Base-by-base conservation (phyloP, 30 jellyfish, hydroid and myxozoan species). In the Turritopsis rubra region DNA sequence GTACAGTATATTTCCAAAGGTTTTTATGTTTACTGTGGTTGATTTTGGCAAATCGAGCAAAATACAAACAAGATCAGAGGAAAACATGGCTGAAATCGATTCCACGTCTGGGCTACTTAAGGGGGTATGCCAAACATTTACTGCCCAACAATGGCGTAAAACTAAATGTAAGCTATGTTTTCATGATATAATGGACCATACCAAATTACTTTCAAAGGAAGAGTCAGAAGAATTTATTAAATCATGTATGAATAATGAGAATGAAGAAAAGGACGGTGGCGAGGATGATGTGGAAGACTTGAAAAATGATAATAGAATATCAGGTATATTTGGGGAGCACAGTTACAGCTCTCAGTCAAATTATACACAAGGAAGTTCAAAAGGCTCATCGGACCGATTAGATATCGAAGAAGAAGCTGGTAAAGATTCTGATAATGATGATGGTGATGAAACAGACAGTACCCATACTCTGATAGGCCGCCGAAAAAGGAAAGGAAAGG, bases 121-220 rank as follows among this genome's bases (percentile, higher is more conserved):
- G 17, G 85, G 81, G 81, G 73, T 82, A 1, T 92, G 98, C 73
- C 79, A 79, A 17, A 60, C 54, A 24, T 92, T 92, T 71, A 88
- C 83, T 79, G 95, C 98, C 1, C 98, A 92, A 79, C 84, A 85
- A 65, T 92, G 98, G 98, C 96, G 98, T 22, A 84, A 82, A 83
- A 84, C 85, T n/a, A 92, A 87, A 81, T 92, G 98, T 66, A 87
- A 92, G 83, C 74, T 77, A 21, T 92, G 98, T 80, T 92, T 92
- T 85, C 88, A 83, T 28, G 96, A 90, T 82, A 79, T 68, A 41
- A 80, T 77, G 24, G 89, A 26, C 7, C 97, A 90, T 78, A 53
- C 85, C 21, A 72, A 27, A 21, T 52, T 25, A n/a, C 22, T 79
- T 16, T 20, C 87, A 13, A 81, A 72, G 0, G 87, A 72, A 53